Evolutionary conservation across 1,140 invertebrate species (phyloP), one percentile per base, ranked within the genome.

Genomic region (Aphis gossypii): DNA sequence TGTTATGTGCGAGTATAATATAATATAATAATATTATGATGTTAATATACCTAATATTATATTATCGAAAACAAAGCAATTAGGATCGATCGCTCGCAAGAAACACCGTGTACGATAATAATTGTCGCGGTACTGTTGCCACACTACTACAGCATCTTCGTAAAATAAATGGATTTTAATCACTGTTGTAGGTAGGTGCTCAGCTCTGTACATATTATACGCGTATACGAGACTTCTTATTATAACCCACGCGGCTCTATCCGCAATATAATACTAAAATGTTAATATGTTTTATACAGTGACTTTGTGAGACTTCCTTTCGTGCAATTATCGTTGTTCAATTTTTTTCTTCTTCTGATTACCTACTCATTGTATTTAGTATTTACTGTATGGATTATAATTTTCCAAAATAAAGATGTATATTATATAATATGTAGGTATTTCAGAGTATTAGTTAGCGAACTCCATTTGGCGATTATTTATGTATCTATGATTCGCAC

Each of bases 141-240:
- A 68, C 30, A 18, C 1, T 76, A 76, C 30, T 76, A 76, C 60
- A 76, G 30, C 60, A 18, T 76, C 60, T 76, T 76, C 60, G 60
- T 76, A 76, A 76, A 76, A 76, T 76, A n/a, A 76, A 76, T n/a
- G 60, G 60, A 76, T 76, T 76, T 76, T 76, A 76, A 76, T 18
- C 60, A 76, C 60, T 76, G 18, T 51, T 14, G 48, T 51, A 76
- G 60, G 60, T 76, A 76, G 60, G 60, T 76, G 60, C n/a, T 41
- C 38, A 41, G 38, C 30, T 76, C 30, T 76, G 30, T 76, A 76
- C 5, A n/a, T 76, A 76, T n/a, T 51, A 51, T 51, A 51, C 48
- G 14, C 11, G 48, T 51, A 51, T 51, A 51, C 48, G 18, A 51
- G 48, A 51, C 48, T 51, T 51, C 48, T 51, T 51, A 51, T 51